Evolutionary conservation across 2,888 invertebrate species (phyloP), one percentile per base, ranked within the genome.

Genomic region (Scrobipalpa costella): DNA sequence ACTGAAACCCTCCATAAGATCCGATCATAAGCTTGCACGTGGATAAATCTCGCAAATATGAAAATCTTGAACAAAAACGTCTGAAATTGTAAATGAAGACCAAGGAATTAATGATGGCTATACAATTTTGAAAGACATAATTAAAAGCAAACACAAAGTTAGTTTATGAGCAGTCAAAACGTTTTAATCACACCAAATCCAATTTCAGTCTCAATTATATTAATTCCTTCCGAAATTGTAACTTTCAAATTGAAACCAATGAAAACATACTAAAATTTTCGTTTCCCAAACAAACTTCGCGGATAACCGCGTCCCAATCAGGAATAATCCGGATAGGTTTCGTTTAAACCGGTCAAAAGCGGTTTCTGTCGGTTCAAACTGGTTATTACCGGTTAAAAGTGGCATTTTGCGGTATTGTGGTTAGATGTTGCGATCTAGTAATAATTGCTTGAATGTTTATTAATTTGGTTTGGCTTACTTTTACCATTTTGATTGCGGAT

Each of bases 281-380:
- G 27, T 55, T 55, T 55, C 34, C n/a, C 55, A n/a, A 34, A 55
- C 55, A 55, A 55, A 55, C 34, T 55, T 55, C 15, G 55, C 34
- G 55, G 55, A 2, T 34, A 55, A 55, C 55, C 34, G 34, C 55
- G 34, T 55, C 33, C 55, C 33, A 55, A 55, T 55, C 55, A 55
- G 34, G 55, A 15, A 55, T 55, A 55, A 55, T 55, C 55, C 55
- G 55, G 55, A 34, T 55, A 34, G 34, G 34, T 34, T 55, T 34
- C 55, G 34, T 15, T 34, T 34, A 55, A 55, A n/a, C n/a, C n/a
- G n/a, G 34, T 15, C 15, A 34, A 55, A 27, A 27, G 27, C 27
- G 27, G 27, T 27, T 27, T 27, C 27, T 27, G 27, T n/a, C 34
- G 55, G 34, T 55, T n/a, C 3, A 34, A 34, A 55, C 15, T 34